phyloP scores from a whole-genome alignment of 2,113 vertebrate species.

The Nyctibius bracteatus region DNA sequence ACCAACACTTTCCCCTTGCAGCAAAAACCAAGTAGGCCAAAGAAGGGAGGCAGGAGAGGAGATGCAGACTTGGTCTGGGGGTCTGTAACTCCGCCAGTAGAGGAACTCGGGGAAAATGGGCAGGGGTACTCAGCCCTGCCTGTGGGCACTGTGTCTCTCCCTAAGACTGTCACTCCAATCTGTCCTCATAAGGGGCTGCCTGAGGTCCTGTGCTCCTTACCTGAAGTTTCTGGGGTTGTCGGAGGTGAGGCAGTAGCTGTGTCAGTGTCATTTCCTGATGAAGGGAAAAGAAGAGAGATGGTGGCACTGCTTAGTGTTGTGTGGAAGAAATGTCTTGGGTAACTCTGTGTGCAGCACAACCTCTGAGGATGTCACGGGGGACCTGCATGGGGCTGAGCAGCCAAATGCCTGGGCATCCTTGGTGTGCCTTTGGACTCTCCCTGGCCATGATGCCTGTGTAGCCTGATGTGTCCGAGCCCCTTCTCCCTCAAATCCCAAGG shows the following conservation, averaged over 20 bases:
- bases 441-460: background rate
- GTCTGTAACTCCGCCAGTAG: accelerated
- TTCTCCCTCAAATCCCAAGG: too few species aligned
- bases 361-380: background rate
- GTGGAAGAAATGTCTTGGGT: too few species aligned
- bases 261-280: accelerated
- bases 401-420: too few species aligned
- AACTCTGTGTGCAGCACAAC: too few species aligned
- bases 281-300: background rate
- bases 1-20: too few species aligned
- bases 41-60: background rate
- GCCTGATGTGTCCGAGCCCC: too few species aligned
- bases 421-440: background rate
- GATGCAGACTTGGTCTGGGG: background rate
- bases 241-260: accelerated
- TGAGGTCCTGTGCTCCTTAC: background rate
- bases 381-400: too few species aligned
- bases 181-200: accelerated
- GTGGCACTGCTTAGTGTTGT: background rate
- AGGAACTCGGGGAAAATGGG: accelerated
- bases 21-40: background rate
- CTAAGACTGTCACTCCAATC: background rate
- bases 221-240: accelerated
- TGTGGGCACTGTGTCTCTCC: background rate
- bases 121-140: accelerated